These are phyloP conservation scores for Chironomus tentans DNA, from an alignment of 2,888 invertebrate species.

Conservation along the genomic window DNA sequence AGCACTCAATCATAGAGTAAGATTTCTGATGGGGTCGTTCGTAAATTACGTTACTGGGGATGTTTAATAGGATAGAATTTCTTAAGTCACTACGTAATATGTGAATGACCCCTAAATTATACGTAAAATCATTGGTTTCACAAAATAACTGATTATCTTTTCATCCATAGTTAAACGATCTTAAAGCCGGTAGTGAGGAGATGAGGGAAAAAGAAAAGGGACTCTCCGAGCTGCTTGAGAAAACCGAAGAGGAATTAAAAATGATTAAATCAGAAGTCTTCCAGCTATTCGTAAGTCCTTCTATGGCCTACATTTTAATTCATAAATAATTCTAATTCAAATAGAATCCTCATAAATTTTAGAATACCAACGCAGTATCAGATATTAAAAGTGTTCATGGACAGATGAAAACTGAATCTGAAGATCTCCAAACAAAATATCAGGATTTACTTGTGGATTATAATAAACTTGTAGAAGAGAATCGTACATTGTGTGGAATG, in stretches of 20 bases:
- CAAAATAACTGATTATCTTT: background rate
- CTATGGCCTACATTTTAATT: background rate
- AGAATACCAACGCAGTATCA: conserved; percentile 13
- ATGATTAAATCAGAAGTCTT: conserved; percentile 18
- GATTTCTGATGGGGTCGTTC: too few relatives aligned
- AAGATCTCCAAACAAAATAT: conserved; percentile 7
- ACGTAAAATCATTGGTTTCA: too few relatives aligned
- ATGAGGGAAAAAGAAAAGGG: background rate
- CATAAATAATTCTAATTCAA: too few relatives aligned
- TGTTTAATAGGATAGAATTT: too few relatives aligned
- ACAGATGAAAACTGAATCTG: conserved; percentile 1
- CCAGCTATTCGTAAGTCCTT: conserved; percentile 13
- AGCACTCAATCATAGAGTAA: conserved; percentile 7
- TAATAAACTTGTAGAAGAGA: conserved; percentile 16
- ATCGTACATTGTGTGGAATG: conserved; percentile 7
- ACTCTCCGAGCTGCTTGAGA: background rate
- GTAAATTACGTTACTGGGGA: too few relatives aligned
- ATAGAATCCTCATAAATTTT: background rate
- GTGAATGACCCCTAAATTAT: too few relatives aligned
- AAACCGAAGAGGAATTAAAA: conserved; percentile 20
- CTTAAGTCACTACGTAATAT: too few relatives aligned
- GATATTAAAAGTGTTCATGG: conserved; percentile 12
- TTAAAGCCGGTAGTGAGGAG: background rate
- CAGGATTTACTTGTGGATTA: background rate
- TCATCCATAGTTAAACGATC: background rate